A percentile compares a stretch with the other conserved stretches of the same genome.
phyloP scores from a whole-genome alignment of 1,140 invertebrate species.

The Antheraea pernyi region DNA sequence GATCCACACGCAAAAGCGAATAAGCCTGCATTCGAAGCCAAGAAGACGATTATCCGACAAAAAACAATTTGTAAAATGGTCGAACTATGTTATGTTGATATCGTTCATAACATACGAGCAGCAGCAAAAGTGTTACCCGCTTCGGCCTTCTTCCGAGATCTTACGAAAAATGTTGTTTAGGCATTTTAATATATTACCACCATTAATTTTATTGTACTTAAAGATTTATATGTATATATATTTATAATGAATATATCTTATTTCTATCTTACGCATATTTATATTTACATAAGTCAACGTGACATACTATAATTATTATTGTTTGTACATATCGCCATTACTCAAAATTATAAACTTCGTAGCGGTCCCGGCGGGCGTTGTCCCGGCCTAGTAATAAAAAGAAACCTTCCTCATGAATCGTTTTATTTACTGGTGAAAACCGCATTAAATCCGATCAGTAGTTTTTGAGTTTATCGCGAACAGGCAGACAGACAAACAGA shows the following conservation, averaged over 20 bases:
- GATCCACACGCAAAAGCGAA: constrained; percentile 35
- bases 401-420: no score
- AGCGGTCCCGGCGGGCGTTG: no score
- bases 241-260: background rate
- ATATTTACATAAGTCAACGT: no score
- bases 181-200: background rate
- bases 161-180: constrained; percentile 1
- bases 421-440: no score
- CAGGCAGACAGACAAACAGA: no score
- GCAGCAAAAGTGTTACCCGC: constrained; percentile 52
- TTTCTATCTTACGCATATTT: no score
- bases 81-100: constrained; percentile 42
- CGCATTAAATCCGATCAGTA: no score
- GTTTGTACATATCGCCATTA: no score
- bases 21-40: constrained; percentile 28
- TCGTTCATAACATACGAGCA: constrained; percentile 57
- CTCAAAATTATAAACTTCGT: no score
- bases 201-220: background rate
- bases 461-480: no score
- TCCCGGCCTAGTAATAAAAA: no score
- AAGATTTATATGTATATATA: background rate
- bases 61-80: constrained; percentile 42
- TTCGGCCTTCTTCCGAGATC: constrained; percentile 42
- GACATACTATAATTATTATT: no score
- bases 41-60: constrained; percentile 22